A percentile compares a stretch with the other conserved stretches of the same genome.
Evolutionary conservation across 2,888 invertebrate species (phyloP).

Genomic region (Muscina levida): DNA sequence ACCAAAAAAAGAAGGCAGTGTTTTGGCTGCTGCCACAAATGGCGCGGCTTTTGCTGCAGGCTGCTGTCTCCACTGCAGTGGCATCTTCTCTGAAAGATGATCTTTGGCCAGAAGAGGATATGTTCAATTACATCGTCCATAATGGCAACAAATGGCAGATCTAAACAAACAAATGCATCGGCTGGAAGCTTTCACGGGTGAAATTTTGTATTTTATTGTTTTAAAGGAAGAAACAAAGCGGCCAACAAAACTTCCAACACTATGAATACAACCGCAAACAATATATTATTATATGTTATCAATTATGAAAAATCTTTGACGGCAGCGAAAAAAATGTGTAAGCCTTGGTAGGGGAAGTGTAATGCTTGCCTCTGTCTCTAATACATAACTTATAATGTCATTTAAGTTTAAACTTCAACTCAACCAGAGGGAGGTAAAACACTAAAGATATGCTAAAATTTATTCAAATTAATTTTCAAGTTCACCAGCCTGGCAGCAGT

Average conservation of each 20-base stretch:
- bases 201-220: conserved; percentile 55
- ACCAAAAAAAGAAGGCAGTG: too few relatives aligned
- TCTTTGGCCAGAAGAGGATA: conserved; percentile 51
- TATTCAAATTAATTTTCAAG: conserved; percentile 63
- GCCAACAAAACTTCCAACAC: conserved; percentile 29
- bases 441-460: conserved; percentile 43
- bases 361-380: too few relatives aligned
- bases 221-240: conserved; percentile 8
- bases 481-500: conserved; percentile 16
- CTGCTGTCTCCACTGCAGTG: neutral
- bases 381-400: conserved; percentile 19
- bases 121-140: conserved; percentile 30
- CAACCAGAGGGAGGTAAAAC: conserved; percentile 29
- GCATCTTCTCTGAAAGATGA: neutral
- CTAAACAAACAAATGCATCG: conserved; percentile 18
- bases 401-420: conserved; percentile 36
- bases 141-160: conserved; percentile 28
- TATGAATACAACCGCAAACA: conserved; percentile 34
- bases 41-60: neutral
- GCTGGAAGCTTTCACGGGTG: conserved; percentile 60
- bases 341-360: too few relatives aligned
- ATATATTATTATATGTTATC: conserved; percentile 61
- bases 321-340: neutral
- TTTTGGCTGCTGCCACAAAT: neutral
- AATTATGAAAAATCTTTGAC: conserved; percentile 49